These are phyloP conservation scores for Myotis yumanensis DNA, from an alignment of 2,113 vertebrate species.

Conservation along the genomic window DNA sequence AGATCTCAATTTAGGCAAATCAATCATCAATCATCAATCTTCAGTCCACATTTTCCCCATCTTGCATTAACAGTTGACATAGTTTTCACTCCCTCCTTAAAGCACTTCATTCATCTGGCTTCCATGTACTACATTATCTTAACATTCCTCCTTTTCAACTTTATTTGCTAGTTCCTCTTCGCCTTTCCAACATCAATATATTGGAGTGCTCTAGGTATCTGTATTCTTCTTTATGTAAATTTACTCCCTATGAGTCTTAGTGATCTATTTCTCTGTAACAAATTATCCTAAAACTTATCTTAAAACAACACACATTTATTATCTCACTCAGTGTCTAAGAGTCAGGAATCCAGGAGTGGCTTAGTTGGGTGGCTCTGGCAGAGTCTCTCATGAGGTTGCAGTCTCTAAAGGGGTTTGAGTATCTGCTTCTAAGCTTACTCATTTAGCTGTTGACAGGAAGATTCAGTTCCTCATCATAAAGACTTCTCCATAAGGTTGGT, in stretches of 20 bases:
- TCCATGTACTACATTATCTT: not conserved
- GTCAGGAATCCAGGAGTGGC: not conserved
- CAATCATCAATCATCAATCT: not conserved
- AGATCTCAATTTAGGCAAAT: conserved; percentile 17
- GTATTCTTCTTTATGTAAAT: not conserved
- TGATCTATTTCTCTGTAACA: not conserved
- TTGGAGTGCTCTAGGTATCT: not conserved
- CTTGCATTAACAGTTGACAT: not conserved
- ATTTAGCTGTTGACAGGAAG: not conserved
- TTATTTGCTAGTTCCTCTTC: not conserved
- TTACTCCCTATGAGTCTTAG: not conserved
- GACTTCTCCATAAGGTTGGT: not conserved
- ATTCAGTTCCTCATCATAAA: not conserved
- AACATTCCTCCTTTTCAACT: not conserved
- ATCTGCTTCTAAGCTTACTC: not conserved
- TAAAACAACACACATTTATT: not conserved
- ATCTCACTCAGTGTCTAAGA: not conserved
- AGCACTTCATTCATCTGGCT: not conserved
- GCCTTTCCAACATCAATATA: not conserved
- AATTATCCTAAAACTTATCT: not conserved
- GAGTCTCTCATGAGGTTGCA: not conserved
- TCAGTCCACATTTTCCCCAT: not conserved
- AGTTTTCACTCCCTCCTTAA: not conserved
- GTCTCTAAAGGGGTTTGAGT: not conserved
- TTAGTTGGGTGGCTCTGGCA: not conserved